Conservation (phyloP, 1,140 invertebrate species). For the Zelostemma sp. region DNA sequence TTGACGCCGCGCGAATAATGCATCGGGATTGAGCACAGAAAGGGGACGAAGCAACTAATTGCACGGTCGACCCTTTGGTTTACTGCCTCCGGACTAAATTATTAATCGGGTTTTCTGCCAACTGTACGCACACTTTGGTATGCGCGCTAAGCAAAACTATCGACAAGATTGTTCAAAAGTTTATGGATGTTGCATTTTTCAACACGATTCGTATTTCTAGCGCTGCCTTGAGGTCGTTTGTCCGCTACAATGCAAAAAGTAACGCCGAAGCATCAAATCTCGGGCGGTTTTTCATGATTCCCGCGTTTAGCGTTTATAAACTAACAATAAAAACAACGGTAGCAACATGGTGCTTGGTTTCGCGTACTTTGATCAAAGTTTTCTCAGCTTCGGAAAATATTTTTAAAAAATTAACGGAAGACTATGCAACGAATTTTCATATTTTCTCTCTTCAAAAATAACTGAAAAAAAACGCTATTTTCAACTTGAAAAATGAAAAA, state of each 20-base stretch:
- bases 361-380: too few relatives aligned
- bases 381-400: too few relatives aligned
- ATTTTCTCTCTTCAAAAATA: too few relatives aligned
- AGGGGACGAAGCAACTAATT: constrained; percentile 1
- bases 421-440: not conserved
- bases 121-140: not conserved
- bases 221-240: not conserved
- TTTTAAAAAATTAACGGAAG: too few relatives aligned
- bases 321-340: too few relatives aligned
- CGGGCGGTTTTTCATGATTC: not conserved
- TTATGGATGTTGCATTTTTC: too few relatives aligned
- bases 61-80: constrained; percentile 5
- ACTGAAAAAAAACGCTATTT: too few relatives aligned
- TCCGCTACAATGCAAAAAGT: not conserved
- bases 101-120: not conserved
- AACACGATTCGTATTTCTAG: not conserved
- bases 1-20: constrained; percentile 1
- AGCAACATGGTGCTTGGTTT: too few relatives aligned
- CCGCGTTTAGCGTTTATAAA: too few relatives aligned
- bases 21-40: not conserved
- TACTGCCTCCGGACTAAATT: not conserved
- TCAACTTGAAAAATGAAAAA: too few relatives aligned
- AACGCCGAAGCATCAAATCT: not conserved
- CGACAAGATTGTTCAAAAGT: not conserved
- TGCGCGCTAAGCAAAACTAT: not conserved